A percentile compares a stretch with the other conserved stretches of the same genome.
Conservation (phyloP, 2,888 invertebrate species). For the Elysia crispata region DNA sequence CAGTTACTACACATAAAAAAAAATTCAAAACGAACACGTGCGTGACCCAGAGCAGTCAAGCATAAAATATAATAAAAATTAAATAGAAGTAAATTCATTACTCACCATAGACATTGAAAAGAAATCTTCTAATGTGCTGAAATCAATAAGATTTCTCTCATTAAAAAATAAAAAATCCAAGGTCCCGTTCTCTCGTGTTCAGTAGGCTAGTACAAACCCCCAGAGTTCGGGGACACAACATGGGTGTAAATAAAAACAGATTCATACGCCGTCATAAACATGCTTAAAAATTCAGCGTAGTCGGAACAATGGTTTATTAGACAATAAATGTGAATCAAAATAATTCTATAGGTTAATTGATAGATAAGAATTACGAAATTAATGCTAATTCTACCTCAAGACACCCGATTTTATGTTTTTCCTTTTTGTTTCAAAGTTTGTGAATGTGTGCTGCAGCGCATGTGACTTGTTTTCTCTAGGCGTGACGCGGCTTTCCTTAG, state of each 20-base stretch:
- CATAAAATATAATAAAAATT: not conserved
- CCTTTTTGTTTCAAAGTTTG: too few species aligned
- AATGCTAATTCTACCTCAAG: too few species aligned
- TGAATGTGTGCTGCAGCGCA: conserved; percentile 47
- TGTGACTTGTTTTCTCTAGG: conserved; percentile 65
- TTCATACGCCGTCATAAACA: conserved; percentile 61
- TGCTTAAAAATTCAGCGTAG: not conserved
- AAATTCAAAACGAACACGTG: conserved; percentile 39
- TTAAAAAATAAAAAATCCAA: too few species aligned
- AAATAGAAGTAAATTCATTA: not conserved
- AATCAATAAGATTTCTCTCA: too few species aligned
- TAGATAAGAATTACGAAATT: too few species aligned
- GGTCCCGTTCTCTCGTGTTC: too few species aligned
- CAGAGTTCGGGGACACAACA: conserved; percentile 69
- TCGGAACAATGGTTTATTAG: not conserved
- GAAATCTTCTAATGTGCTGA: not conserved
- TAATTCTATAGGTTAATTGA: too few species aligned
- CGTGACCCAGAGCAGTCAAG: conserved; percentile 19
- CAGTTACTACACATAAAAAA: conserved; percentile 38
- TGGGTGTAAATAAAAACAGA: conserved; percentile 75
- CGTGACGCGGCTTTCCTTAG: conserved; percentile 54
- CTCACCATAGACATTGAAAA: conserved; percentile 39
- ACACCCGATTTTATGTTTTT: too few species aligned
- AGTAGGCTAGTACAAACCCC: conserved; percentile 23
- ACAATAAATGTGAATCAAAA: not conserved